These are phyloP conservation scores for Epinephelus awoara DNA, from an alignment of 2,797 vertebrate species.

Conservation along the genomic window DNA sequence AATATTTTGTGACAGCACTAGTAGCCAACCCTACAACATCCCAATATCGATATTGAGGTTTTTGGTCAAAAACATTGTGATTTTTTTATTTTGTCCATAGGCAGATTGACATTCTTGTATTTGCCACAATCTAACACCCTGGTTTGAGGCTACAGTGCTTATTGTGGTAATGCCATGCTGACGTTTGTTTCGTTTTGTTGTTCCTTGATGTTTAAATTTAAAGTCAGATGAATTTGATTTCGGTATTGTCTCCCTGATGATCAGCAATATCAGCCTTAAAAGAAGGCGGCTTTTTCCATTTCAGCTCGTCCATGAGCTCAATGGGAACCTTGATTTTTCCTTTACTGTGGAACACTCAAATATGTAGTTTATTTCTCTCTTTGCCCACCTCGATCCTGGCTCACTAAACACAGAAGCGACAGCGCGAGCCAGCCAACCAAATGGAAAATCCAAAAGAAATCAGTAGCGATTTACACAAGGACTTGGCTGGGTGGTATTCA, in stretches of 20 bases:
- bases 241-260: constrained; percentile 5
- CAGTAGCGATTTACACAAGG: constrained; percentile 69
- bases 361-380: constrained; percentile 51
- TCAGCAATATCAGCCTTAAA: constrained; percentile 28
- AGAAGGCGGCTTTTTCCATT: constrained; percentile 44
- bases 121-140: not conserved
- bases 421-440: constrained; percentile 52
- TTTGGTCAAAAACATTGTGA: too few species aligned
- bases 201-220: constrained; percentile 10
- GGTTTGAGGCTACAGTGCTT: constrained; percentile 4
- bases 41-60: too few species aligned
- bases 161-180: not conserved
- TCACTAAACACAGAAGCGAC: constrained; percentile 61
- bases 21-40: too few species aligned
- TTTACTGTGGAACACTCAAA: constrained; percentile 43
- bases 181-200: not conserved
- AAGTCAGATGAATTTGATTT: not conserved
- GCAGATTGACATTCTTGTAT: not conserved
- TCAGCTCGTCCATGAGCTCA: constrained; percentile 36
- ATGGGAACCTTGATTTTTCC: constrained; percentile 47
- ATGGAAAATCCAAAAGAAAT: constrained; percentile 78
- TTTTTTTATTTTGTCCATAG: too few species aligned
- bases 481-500: constrained; percentile 71
- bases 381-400: constrained; percentile 36
- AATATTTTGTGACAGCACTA: too few species aligned